Base-by-base conservation (phyloP, 2,797 vertebrate genomes). In the Pangasius mekongensis region DNA sequence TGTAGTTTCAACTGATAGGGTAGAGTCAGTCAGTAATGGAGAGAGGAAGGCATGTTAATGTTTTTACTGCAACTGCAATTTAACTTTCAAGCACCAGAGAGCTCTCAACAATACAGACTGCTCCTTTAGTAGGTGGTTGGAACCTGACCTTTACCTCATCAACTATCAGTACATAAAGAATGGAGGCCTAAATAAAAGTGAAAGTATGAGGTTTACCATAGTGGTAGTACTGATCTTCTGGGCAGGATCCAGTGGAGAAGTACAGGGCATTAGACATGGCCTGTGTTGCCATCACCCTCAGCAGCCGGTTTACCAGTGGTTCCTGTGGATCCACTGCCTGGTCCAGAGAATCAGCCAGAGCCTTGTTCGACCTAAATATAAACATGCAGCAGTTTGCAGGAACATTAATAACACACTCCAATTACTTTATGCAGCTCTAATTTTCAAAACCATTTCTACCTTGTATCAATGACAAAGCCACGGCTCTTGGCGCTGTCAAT, bases 211-310 rank as follows among this genome's bases (percentile, higher is more conserved):
- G 43, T 49, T n/a, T 94, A 98, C 98, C 98, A 0, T 99, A 99
- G 83, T 99, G 99, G 89, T 97, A 97, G 91, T 95, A 98, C 66
- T 97, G 96, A 27, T 97, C 97, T 78, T 96, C 94, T 0, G 97
- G 64, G 86, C 94, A 95, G 0, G 97, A 94, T 0, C 98, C 98
- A 0, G 97, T 98, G 0, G 97, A 99, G 95, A 99, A 98, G 94
- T 99, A 99, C 30, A 97, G 67, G 0, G 99, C 98, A 0, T 98
- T 98, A 0, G 98, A 97, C 99, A 99, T 99, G 18, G 99, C 98
- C 0, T 97, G 96, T 0, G 98, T 98, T 86, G 98, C 98, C 98
- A 99, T 98, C 47, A 97, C 95, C 58, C 98, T 96, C 88, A 99
- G 92, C 87, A 99, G 73, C 87, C 94, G 91, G 91, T 99, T 99